Percentiles rank a stretch among this genome's conserved stretches.
Evolutionary conservation across 2,888 invertebrate species (phyloP).

Genomic region (Margaritifera margaritifera): DNA sequence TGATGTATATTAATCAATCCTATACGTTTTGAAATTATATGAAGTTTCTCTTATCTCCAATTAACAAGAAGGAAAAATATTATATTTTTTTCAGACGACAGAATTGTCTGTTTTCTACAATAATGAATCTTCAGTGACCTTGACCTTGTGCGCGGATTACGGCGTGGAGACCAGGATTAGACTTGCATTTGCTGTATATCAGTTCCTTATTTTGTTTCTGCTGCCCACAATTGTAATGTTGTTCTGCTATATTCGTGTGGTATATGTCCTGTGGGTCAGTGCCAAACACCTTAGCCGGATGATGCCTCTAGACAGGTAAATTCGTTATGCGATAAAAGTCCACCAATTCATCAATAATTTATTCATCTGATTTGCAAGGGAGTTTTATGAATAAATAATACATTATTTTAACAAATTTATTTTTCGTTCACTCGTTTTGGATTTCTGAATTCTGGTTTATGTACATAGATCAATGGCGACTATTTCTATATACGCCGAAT

Average conservation of each 20-base stretch:
- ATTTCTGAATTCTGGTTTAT: no score
- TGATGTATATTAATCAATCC: no score
- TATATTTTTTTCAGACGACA: slow-evolving; percentile 44
- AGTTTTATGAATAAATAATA: no score
- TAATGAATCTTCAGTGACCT: slow-evolving; percentile 49
- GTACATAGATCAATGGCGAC: no score
- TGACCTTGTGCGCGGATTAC: slow-evolving; percentile 52
- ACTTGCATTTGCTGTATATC: slow-evolving; percentile 68
- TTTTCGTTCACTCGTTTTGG: no score
- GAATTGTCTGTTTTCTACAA: slow-evolving; percentile 52
- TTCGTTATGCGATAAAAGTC: no score
- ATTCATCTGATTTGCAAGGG: no score
- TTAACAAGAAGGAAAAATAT: neutral
- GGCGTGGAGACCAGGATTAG: slow-evolving; percentile 36
- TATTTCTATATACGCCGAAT: no score
- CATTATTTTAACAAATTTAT: no score
- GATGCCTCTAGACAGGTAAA: no score
- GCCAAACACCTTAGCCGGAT: slow-evolving; percentile 63
- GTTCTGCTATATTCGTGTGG: slow-evolving; percentile 72
- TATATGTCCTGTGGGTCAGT: slow-evolving; percentile 73
- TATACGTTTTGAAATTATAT: neutral
- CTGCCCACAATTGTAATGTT: slow-evolving; percentile 71
- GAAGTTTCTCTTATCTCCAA: neutral
- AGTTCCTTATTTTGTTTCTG: slow-evolving; percentile 71
- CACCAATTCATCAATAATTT: no score